Evolutionary conservation across 2,888 invertebrate genomes (phyloP).

Genomic region (Onchidella celtica): DNA sequence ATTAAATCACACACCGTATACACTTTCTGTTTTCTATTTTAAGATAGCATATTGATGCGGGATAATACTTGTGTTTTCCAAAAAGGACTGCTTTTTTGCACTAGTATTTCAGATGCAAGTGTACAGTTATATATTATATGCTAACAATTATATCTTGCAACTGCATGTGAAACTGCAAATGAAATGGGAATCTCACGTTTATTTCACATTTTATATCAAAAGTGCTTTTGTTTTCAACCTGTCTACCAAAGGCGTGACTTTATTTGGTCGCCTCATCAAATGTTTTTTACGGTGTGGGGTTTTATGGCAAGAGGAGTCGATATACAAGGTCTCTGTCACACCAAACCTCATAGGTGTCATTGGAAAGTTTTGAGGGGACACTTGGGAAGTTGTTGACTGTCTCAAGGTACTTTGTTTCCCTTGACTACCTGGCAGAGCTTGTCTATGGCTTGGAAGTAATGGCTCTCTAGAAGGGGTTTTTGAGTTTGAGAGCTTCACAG

Average conservation of each 20-base stretch:
- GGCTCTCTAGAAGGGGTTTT: background rate
- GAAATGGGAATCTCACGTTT: too few species aligned
- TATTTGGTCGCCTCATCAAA: background rate
- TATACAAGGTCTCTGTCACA: background rate
- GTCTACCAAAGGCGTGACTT: constrained; percentile 36
- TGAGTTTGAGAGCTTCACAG: background rate
- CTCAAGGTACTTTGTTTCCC: background rate
- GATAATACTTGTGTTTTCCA: too few species aligned
- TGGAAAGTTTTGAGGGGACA: background rate
- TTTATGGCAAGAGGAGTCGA: background rate
- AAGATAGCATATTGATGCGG: too few species aligned
- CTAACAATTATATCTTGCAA: background rate
- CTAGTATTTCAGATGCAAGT: too few species aligned
- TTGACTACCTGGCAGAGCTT: background rate
- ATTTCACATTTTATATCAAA: too few species aligned
- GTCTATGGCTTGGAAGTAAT: background rate
- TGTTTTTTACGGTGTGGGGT: constrained; percentile 30
- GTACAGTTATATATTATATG: background rate
- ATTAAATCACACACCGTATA: too few species aligned
- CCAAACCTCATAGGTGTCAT: background rate
- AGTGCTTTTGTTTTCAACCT: too few species aligned
- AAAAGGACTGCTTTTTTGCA: too few species aligned
- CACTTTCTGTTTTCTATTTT: too few species aligned
- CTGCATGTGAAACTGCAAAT: background rate
- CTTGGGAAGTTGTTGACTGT: background rate